phyloP scores from a whole-genome alignment of 2,113 vertebrate species.

The Grammomys surdaster region DNA sequence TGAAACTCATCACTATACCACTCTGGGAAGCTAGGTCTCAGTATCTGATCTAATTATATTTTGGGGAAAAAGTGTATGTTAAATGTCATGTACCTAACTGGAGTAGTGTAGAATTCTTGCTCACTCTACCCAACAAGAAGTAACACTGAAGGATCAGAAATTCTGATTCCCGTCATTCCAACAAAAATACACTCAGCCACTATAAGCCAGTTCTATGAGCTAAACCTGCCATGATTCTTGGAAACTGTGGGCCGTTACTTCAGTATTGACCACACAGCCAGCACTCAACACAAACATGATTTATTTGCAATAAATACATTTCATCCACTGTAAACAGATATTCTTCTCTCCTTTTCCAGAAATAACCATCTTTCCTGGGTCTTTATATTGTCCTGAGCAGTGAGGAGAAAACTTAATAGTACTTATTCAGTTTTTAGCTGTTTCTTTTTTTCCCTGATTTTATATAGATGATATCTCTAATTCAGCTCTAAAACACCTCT shows the following conservation, averaged over 20 bases:
- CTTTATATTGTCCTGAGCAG: background rate
- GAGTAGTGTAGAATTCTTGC: conserved; percentile 17
- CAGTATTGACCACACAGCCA: background rate
- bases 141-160: background rate
- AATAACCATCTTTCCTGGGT: background rate
- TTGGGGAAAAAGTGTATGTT: background rate
- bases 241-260: background rate
- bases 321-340: background rate
- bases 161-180: background rate
- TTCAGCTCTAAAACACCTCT: background rate
- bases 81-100: conserved; percentile 17
- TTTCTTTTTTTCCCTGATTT: background rate
- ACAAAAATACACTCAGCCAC: background rate
- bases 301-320: background rate
- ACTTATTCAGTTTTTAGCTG: background rate
- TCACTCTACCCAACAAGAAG: background rate
- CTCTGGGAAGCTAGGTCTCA: background rate
- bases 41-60: conserved; percentile 44
- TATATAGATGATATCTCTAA: background rate
- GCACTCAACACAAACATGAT: background rate
- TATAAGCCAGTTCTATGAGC: background rate
- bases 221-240: background rate
- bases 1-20: background rate
- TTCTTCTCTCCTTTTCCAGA: background rate
- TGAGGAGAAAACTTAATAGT: background rate